Evolutionary conservation across 1,140 invertebrate genomes (phyloP).

Genomic region (Cardiocondyla obscurior): DNA sequence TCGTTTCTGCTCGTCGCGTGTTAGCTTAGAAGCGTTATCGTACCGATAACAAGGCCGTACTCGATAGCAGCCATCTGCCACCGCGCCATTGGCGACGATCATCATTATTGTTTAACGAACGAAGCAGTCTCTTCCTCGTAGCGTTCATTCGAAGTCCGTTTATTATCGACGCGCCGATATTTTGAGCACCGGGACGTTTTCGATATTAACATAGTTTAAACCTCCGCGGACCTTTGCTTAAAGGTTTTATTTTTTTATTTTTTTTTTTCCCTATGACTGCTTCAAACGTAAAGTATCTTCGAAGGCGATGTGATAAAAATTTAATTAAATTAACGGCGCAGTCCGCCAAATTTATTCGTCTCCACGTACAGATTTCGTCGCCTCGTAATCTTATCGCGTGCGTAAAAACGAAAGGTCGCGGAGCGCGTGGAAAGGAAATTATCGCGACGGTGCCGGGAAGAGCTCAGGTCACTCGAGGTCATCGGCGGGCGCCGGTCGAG

Average conservation of each 20-base stretch:
- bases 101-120: constrained; percentile 48
- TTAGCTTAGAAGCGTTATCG: constrained; percentile 57
- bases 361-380: background rate
- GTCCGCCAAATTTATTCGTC: background rate
- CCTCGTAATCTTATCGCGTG: constrained; percentile 12
- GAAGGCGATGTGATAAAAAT: background rate
- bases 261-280: background rate
- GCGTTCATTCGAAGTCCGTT: background rate
- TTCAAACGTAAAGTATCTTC: background rate
- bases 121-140: background rate
- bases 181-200: background rate
- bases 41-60: constrained; percentile 56
- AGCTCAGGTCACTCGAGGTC: constrained; percentile 18
- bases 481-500: constrained; percentile 36
- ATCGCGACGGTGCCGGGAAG: constrained; percentile 18
- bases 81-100: constrained; percentile 1
- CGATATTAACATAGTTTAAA: background rate
- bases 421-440: constrained; percentile 41
- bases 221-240: background rate
- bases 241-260: background rate
- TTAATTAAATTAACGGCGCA: background rate
- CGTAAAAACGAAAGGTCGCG: constrained; percentile 8
- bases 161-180: background rate
- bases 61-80: constrained; percentile 62
- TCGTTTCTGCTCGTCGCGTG: constrained; percentile 22